Evolutionary conservation across 1,140 invertebrate species (phyloP), one percentile per base, ranked within the genome.

Genomic region (Drosophila sturtevanti): DNA sequence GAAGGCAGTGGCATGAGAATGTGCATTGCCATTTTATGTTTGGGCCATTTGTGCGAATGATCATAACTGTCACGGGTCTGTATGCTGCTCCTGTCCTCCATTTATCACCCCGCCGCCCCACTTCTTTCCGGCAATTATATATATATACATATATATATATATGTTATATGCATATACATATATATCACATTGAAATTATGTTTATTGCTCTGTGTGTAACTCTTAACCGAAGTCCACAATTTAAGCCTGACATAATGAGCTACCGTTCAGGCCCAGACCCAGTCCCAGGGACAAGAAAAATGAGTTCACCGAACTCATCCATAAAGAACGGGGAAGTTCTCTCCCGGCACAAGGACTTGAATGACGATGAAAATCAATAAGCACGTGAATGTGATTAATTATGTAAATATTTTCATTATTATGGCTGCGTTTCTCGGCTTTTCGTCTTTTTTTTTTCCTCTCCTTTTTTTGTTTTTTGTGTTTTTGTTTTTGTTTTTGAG

Each of bases 331-430:
- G 34, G 54, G 38, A 24, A 4, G 2, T 4, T 24, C 4, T 24
- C 22, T 24, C 22, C 4, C 22, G 2, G 4, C 6, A 34, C 10
- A 16, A 21, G 5, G 7, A 18, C 21, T 18, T 24, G 27, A 37
- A 24, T 51, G 35, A 65, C 27, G 58, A 70, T 34, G 31, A 74
- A 67, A 84, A 84, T 84, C 81, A 73, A 86, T 86, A 63, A 70
- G 59, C 79, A 35, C 68, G 63, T 71, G 48, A 62, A 69, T 52
- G 38, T 81, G 82, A 87, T 86, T 87, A 86, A 87, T 87, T 86
- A 86, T 76, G 82, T 68, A 66, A 63, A 81, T 74, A 71, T 63
- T 60, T 55, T 71, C 67, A 77, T 72, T 77, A 60, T 77, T 61
- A 58, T 72, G 41, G 27, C 51, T 52, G 18, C 31, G 16, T 63